Conservation (phyloP, 2,888 invertebrate genomes). For the Parnassius orleans region DNA sequence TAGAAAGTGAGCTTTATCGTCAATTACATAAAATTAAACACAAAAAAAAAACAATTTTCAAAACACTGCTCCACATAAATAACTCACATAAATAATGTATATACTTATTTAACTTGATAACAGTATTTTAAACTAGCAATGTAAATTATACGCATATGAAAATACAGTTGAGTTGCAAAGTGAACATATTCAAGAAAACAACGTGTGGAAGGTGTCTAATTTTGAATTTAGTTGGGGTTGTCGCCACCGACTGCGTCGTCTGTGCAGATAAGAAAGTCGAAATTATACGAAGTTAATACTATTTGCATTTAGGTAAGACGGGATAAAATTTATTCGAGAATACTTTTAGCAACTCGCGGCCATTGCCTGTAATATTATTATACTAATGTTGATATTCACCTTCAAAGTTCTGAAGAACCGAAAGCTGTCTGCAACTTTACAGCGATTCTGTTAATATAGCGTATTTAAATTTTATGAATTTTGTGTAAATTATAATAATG, state of each 20-base stretch:
- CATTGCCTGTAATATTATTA: slow-evolving; percentile 28
- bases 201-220: slow-evolving; percentile 30
- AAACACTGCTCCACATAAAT: too few relatives aligned
- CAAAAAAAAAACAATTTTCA: too few relatives aligned
- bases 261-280: slow-evolving; percentile 53
- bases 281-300: slow-evolving; percentile 61
- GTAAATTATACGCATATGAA: neutral
- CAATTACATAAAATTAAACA: too few relatives aligned
- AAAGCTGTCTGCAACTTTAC: slow-evolving; percentile 15
- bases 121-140: too few relatives aligned
- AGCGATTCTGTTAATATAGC: slow-evolving; percentile 15
- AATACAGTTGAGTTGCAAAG: neutral
- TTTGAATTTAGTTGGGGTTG: slow-evolving; percentile 33
- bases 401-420: slow-evolving; percentile 25
- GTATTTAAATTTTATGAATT: slow-evolving; percentile 19
- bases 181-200: slow-evolving; percentile 5
- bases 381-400: slow-evolving; percentile 27
- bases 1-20: too few relatives aligned
- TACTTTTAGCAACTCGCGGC: slow-evolving; percentile 37
- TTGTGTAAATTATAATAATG: neutral
- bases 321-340: slow-evolving; percentile 53
- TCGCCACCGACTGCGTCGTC: slow-evolving; percentile 43
- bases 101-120: too few relatives aligned
- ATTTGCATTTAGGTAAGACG: slow-evolving; percentile 55
- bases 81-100: too few relatives aligned